Percentiles rank a stretch among this genome's conserved stretches.
These are phyloP conservation scores for Cossypha caffra DNA, from an alignment of 2,797 vertebrate genomes.

Conservation along the genomic window DNA sequence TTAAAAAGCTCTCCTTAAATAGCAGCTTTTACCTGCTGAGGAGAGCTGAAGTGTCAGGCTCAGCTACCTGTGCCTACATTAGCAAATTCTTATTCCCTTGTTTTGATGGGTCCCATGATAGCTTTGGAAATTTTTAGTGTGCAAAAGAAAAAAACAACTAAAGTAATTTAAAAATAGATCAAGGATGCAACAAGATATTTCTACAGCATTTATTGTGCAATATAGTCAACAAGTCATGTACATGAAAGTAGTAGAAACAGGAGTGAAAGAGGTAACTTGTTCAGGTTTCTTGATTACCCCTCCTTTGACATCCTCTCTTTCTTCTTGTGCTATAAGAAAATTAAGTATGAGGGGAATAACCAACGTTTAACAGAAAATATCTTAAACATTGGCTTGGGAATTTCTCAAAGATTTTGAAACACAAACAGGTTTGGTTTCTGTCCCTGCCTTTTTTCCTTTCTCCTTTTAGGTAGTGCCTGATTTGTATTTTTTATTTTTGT, in stretches of 20 bases:
- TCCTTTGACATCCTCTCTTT: not conserved
- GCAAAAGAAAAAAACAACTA: rapidly evolving
- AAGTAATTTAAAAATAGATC: not conserved
- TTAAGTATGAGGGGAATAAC: not conserved
- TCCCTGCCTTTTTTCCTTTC: rapidly evolving
- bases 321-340: not conserved
- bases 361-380: not conserved
- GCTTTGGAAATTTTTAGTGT: not conserved
- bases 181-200: not conserved
- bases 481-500: not conserved
- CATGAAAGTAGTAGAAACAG: not conserved
- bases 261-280: not conserved
- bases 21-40: not conserved
- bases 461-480: not conserved
- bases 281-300: not conserved
- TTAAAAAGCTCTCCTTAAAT: not conserved
- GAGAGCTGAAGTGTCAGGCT: not conserved
- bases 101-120: not conserved
- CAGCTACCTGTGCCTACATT: not conserved
- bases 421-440: rapidly evolving
- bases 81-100: not conserved
- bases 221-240: not conserved
- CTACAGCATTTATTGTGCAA: not conserved
- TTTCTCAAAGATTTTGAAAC: not conserved
- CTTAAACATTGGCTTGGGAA: not conserved